Base-by-base conservation (phyloP, 1,140 invertebrate species). In the Asbolus verrucosus region DNA sequence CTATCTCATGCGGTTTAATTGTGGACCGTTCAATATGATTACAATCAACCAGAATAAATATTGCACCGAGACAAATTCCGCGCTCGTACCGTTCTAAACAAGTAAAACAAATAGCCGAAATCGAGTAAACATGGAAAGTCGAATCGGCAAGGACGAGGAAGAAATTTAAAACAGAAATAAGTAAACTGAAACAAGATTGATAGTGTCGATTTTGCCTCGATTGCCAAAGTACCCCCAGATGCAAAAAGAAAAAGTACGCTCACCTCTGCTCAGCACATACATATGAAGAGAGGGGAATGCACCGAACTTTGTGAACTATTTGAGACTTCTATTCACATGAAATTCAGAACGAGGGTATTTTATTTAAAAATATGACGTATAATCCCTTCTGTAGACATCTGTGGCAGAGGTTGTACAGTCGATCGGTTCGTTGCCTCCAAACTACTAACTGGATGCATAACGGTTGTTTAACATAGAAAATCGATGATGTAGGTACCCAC, bases 121-220 rank as follows among this genome's bases (percentile, higher is more conserved):
- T 73, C 69, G 18, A 63, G 68, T 70, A 70, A 73, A 70, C 71
- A 69, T 65, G 71, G 62, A 33, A 50, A 19, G 43, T 41, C 41
- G 67, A 46, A 69, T 71, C 30, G 19, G 41, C 41, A 43, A 33
- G 39, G 30, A 69, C 60, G 46, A 41, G 67, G 18, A 46, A 38
- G 65, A 70, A 73, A 73, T 73, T 73, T 73, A 70, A 67, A 72
- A 73, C 68, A 36, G 71, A 70, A 71, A 73, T 73, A 71, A 73
- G 65, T 71, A 73, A 73, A 65, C 68, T 66, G 65, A 69, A 73
- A 73, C 69, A 66, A 70, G 68, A 73, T 73, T 73, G 71, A 73
- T 73, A 61, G 59, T 31, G 72, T 71, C 68, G 68, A 73, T 73
- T 70, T 62, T 73, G 69, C 65, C 59, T 59, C 72, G 72, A 71